phyloP scores from a whole-genome alignment of 2,797 vertebrate species.

The Kryptopterus vitreolus region DNA sequence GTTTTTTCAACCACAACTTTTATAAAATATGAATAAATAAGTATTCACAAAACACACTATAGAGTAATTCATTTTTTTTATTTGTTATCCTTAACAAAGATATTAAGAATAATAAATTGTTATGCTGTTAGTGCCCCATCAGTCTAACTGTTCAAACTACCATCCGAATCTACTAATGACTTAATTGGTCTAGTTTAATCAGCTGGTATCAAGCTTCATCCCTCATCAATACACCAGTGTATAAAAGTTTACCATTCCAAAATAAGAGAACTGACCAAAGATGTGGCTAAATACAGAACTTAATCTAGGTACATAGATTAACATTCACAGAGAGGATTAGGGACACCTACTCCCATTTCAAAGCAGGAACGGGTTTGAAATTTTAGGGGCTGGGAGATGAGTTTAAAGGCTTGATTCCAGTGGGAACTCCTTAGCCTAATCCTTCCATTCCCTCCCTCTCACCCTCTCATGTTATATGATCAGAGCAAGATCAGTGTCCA shows the following conservation, averaged over 20 bases:
- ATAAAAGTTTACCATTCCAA: constrained; percentile 50
- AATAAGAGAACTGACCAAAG: constrained; percentile 35
- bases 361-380: constrained; percentile 60
- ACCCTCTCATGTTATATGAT: constrained; percentile 73
- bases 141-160: neutral
- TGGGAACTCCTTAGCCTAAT: constrained; percentile 73
- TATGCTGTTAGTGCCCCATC: neutral
- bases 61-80: neutral
- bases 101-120: neutral
- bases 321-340: constrained; percentile 65
- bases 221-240: constrained; percentile 39
- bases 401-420: constrained; percentile 62
- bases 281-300: constrained; percentile 39
- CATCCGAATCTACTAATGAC: constrained; percentile 3
- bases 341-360: constrained; percentile 66
- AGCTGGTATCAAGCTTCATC: constrained; percentile 17
- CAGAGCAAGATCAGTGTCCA: constrained; percentile 74
- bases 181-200: constrained; percentile 2
- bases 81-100: too few relatives aligned
- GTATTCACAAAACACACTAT: neutral
- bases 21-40: neutral
- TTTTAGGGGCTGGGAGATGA: constrained; percentile 59
- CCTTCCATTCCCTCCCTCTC: constrained; percentile 59
- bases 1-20: neutral
- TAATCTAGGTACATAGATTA: constrained; percentile 68